Evolutionary conservation across 2,888 invertebrate species (phyloP), one percentile per base, ranked within the genome.

Genomic region (Dione juno): DNA sequence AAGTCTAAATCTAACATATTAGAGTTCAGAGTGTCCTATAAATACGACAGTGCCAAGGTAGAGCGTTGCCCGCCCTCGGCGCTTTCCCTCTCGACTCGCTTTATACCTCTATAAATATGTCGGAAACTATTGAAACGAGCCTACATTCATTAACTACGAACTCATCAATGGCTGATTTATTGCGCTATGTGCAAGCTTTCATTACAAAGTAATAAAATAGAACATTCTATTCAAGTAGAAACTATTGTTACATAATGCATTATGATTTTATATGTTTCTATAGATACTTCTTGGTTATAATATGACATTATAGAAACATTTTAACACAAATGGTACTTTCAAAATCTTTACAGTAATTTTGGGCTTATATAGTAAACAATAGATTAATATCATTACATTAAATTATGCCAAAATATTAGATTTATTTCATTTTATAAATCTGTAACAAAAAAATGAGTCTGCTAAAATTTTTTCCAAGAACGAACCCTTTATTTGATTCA

Each of bases 31-130:
- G 66, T 61, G 65, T 41, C 52, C 85, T 92, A 91, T 90, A 86
- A 90, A 90, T 92, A 92, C 79, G 71, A 78, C 88, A 89, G 85
- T 88, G 92, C 90, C 92, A 92, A 92, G 92, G 92, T 84, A 83
- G 84, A 80, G 66, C 90, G 79, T 85, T 88, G 88, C 73, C 80
- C 80, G 81, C 80, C 78, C 77, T 73, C 76, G 40, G 48, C 67
- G 79, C 88, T 89, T 88, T 89, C 86, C 76, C 88, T 89, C 84
- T 89, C 86, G 67, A 70, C 76, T 48, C n/a, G 45, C 50, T 50
- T 40, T 75, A 71, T 69, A 43, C n/a, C 16, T 66, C 75, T 77
- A 84, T 84, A 81, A 84, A 84, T 86, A 86, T 75, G 69, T 58
- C 72, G 70, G 70, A 77, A 74, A 74, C 74, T 73, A 74, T 64